phyloP scores from a whole-genome alignment of 2,113 vertebrate genomes.

The Hipposideros armiger region DNA sequence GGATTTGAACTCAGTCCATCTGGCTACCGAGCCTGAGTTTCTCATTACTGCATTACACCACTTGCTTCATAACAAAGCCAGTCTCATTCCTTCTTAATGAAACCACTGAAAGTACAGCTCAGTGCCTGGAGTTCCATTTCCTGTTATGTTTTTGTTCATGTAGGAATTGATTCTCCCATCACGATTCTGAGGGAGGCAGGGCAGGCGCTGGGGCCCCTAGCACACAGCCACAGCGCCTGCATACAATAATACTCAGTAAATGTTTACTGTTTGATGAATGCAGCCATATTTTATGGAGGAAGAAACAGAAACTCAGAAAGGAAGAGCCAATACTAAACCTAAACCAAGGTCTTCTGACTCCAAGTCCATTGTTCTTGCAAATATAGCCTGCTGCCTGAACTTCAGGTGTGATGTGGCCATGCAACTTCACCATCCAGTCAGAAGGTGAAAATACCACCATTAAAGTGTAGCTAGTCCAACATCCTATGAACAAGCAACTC shows the following conservation, averaged over 20 bases:
- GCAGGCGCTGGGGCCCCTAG: not conserved
- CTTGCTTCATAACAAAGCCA: not conserved
- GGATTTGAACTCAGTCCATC: not conserved
- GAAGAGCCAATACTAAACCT: not conserved
- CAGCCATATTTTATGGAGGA: not conserved
- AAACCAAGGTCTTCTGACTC: not conserved
- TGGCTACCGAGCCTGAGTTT: not conserved
- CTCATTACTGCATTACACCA: not conserved
- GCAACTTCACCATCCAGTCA: not conserved
- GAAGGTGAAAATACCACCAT: not conserved
- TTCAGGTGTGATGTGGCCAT: fast-evolving
- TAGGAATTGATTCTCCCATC: not conserved
- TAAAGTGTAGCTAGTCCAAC: fast-evolving
- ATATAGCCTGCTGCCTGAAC: not conserved
- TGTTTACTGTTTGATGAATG: not conserved
- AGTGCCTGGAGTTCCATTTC: slow-evolving; percentile 5
- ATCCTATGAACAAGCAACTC: not conserved
- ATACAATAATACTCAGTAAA: not conserved
- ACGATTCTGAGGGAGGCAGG: not conserved
- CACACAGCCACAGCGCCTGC: not conserved
- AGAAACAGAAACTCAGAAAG: not conserved
- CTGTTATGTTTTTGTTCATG: not conserved
- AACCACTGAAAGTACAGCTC: not conserved
- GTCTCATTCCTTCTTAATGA: slow-evolving; percentile 56
- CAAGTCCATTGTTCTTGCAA: not conserved